Percentiles rank a stretch among this genome's conserved stretches.
Conservation (phyloP, 92 coral and sea anemone species). For the Anthopleura xanthogrammica region DNA sequence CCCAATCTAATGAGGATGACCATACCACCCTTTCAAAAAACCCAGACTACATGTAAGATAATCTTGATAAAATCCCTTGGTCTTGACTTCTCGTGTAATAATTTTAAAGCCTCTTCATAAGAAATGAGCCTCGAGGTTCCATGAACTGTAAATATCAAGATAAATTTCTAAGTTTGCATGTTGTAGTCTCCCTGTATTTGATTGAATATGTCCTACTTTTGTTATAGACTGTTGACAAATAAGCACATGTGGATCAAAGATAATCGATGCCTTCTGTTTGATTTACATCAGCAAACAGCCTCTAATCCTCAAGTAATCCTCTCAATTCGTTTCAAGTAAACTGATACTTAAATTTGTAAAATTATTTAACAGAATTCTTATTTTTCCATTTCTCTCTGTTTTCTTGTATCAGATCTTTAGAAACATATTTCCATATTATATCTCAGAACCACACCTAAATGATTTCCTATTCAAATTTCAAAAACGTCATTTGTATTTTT, state of each 20-base stretch:
- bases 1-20: not conserved
- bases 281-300: slow-evolving; percentile 1
- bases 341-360: not conserved
- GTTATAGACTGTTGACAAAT: slow-evolving; percentile 23
- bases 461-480: slow-evolving; percentile 25
- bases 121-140: not conserved
- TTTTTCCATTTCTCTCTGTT: not conserved
- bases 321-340: not conserved
- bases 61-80: not conserved
- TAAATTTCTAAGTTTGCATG: not conserved
- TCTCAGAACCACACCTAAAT: slow-evolving; percentile 20
- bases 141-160: not conserved
- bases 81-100: not conserved
- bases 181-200: not conserved
- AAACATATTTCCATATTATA: not conserved
- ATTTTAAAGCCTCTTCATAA: not conserved
- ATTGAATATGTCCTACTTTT: not conserved
- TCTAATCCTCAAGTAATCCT: slow-evolving; percentile 13
- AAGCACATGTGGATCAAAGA: slow-evolving; percentile 8
- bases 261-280: not conserved
- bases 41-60: not conserved
- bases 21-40: not conserved
- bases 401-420: not conserved
- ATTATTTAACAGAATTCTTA: not conserved
- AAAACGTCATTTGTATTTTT: not conserved